Percentiles rank a stretch among this genome's conserved stretches.
Conservation (phyloP, 2,797 vertebrate genomes). For the Lycodopsis pacificus region DNA sequence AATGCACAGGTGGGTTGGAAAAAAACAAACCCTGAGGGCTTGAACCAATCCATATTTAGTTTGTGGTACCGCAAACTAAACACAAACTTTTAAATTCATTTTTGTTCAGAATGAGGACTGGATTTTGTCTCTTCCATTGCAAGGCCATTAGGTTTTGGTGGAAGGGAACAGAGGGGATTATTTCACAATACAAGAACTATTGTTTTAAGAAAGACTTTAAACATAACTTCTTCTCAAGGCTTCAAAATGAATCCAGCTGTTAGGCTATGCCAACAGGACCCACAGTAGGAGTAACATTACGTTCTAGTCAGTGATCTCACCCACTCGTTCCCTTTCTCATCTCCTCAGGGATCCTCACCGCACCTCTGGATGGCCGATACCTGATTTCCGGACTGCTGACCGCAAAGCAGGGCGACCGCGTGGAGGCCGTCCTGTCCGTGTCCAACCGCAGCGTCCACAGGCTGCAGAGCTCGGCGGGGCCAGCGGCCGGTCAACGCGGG, state of each 20-base stretch:
- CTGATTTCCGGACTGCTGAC: conserved; percentile 91
- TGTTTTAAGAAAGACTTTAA: too few relatives aligned
- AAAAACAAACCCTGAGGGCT: not conserved
- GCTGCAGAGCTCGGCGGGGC: conserved; percentile 85
- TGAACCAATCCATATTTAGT: not conserved
- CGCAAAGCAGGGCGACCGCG: conserved; percentile 83
- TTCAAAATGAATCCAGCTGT: not conserved
- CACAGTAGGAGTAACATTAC: not conserved
- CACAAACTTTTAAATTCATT: not conserved
- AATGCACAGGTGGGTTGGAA: not conserved
- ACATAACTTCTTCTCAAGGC: too few relatives aligned
- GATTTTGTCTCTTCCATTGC: not conserved
- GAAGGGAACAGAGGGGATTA: too few relatives aligned
- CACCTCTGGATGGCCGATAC: conserved; percentile 91
- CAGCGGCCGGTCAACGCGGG: conserved; percentile 71
- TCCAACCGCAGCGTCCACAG: conserved; percentile 92
- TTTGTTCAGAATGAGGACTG: not conserved
- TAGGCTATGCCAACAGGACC: not conserved
- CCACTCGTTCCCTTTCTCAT: not conserved
- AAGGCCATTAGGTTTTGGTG: too few relatives aligned
- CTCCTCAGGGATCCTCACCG: conserved; percentile 91
- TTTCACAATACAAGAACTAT: too few relatives aligned
- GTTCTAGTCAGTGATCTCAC: not conserved
- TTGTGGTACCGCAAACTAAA: not conserved
- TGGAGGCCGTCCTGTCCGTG: conserved; percentile 93